phyloP scores from a whole-genome alignment of 2,113 vertebrate genomes.

The Alethe diademata region DNA sequence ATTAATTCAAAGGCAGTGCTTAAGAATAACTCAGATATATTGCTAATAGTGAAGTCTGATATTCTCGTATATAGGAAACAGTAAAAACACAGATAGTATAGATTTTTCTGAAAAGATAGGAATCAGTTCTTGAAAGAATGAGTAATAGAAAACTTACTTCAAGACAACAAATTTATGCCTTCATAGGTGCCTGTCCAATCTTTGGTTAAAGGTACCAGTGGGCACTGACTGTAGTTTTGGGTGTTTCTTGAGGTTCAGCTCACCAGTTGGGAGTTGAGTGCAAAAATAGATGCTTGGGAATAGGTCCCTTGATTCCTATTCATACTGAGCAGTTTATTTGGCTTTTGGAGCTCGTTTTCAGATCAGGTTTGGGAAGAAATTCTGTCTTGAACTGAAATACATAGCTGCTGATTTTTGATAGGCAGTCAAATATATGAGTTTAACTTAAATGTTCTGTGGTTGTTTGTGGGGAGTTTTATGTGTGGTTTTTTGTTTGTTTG shows the following conservation, averaged over 20 bases:
- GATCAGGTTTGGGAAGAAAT: neutral
- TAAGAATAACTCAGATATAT: neutral
- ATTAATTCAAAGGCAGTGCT: neutral
- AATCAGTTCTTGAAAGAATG: neutral
- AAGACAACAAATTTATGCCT: neutral
- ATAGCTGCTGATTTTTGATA: neutral
- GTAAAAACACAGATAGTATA: neutral
- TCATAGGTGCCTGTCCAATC: neutral
- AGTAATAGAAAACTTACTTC: neutral
- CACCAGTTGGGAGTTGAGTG: neutral
- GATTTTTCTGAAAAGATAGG: neutral
- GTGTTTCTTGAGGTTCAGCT: neutral
- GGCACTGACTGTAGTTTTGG: neutral
- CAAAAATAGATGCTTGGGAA: neutral
- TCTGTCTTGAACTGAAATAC: neutral
- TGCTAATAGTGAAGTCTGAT: neutral
- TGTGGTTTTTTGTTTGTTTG: neutral
- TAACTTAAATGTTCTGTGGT: neutral
- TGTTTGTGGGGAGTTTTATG: neutral
- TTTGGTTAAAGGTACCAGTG: neutral
- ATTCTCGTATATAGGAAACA: neutral
- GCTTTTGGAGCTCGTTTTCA: neutral
- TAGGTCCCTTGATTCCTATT: neutral
- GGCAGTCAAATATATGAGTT: neutral
- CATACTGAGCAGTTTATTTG: neutral